Percentiles rank a stretch among this genome's conserved stretches.
These are phyloP conservation scores for Paracanthobrama guichenoti DNA, from an alignment of 2,113 vertebrate genomes.

Conservation along the genomic window DNA sequence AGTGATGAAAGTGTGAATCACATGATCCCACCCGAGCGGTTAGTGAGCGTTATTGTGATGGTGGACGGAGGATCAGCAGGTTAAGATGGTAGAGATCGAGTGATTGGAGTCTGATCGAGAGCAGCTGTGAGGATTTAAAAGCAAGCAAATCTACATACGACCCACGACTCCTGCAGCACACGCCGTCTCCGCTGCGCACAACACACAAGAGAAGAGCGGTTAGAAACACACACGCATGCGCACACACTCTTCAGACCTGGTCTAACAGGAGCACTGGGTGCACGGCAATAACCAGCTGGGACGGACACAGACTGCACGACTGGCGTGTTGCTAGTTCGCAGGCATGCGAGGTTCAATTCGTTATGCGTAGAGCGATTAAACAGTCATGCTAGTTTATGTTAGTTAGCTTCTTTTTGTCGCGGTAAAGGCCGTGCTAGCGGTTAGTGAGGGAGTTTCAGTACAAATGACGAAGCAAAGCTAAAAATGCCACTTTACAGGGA, in stretches of 20 bases:
- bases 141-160: conserved; percentile 43
- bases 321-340: background rate
- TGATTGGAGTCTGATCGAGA: background rate
- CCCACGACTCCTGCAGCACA: conserved; percentile 35
- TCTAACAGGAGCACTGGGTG: background rate
- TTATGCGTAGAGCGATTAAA: too few species aligned
- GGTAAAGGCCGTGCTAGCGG: too few species aligned
- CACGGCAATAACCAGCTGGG: background rate
- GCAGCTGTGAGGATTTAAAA: background rate
- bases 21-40: too few species aligned
- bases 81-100: background rate
- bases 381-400: background rate
- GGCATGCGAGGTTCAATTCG: background rate
- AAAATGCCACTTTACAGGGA: too few species aligned
- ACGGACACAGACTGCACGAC: background rate
- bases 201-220: conserved; percentile 9
- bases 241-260: background rate
- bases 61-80: background rate
- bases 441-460: too few species aligned
- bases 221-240: background rate
- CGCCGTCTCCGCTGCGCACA: conserved; percentile 24
- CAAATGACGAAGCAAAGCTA: too few species aligned
- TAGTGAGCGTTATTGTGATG: background rate
- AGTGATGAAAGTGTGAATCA: background rate
- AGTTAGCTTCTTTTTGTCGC: background rate